Evolutionary conservation across 2,888 invertebrate species (phyloP).

Genomic region (Phengaris alcon): DNA sequence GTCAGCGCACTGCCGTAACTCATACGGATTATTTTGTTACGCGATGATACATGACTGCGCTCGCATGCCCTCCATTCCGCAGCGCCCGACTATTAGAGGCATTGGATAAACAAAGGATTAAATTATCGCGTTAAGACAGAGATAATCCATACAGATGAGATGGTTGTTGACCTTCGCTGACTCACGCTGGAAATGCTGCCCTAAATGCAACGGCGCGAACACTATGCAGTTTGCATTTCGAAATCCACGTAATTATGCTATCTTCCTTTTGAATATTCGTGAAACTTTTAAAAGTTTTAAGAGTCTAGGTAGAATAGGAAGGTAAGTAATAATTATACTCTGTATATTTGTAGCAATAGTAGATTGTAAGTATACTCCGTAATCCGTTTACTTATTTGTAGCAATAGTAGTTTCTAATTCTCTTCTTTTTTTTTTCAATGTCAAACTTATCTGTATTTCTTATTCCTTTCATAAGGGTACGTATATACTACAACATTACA

Average conservation of each 20-base stretch:
- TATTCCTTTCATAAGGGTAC: too few species aligned
- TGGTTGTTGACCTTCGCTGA: slow-evolving; percentile 71
- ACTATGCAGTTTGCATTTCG: background rate
- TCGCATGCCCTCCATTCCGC: slow-evolving; percentile 61
- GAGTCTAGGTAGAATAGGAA: too few species aligned
- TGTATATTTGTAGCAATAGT: too few species aligned
- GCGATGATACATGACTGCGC: slow-evolving; percentile 71
- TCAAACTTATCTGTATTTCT: too few species aligned
- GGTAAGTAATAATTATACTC: too few species aligned
- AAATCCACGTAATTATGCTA: background rate
- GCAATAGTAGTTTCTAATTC: too few species aligned
- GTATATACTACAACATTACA: too few species aligned
- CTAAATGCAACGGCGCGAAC: slow-evolving; percentile 18
- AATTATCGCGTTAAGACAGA: slow-evolving; percentile 73
- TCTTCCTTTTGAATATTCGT: background rate
- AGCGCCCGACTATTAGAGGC: slow-evolving; percentile 70
- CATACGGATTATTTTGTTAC: slow-evolving; percentile 73
- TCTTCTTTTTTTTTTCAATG: too few species aligned
- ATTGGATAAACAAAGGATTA: slow-evolving; percentile 77
- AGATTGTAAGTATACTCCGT: too few species aligned
- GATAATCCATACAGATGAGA: slow-evolving; percentile 74
- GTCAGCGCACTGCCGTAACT: slow-evolving; percentile 61
- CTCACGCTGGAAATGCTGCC: slow-evolving; percentile 36
- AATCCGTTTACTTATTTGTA: too few species aligned
- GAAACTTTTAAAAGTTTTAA: too few species aligned